Base-by-base conservation (phyloP, 2,888 invertebrate species). In the Ditula angustiorana region DNA sequence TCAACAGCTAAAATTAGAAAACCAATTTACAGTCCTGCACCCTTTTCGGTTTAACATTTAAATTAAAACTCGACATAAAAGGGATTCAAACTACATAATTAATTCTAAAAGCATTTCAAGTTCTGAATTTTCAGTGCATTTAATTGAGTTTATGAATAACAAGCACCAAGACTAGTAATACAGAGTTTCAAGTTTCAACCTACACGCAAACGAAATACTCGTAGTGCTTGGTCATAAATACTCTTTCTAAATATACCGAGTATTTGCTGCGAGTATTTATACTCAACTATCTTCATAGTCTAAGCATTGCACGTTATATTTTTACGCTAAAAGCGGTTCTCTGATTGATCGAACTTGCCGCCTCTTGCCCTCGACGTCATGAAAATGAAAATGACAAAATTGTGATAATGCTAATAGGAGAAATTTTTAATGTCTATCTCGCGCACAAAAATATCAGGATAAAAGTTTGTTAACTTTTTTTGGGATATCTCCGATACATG, bases 121-220 rank as follows among this genome's bases (percentile, higher is more conserved):
- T 19, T 41, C 19, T 19, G 19, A 41, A 41, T 19, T 19, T 41
- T 41, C 41, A 19, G 41, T 41, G 41, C 41, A 41, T 41, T 41
- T 41, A 10, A 19, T 41, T 19, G 19, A 41, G 19, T 41, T 41
- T 41, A 41, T 41, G 41, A 41, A 41, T 41, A 41, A 41, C 41
- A 41, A 41, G 41, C 19, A 19, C 19, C 41, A 19, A 41, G 41
- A 41, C 16, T 2, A 26, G 26, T 26, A 26, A 10, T 19, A 19
- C 19, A 7, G 8, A 19, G 19, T 10, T 13, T 35, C 2, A 3
- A 10, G 41, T 7, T 37, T 19, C 41, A 2, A 3, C 41, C 41
- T 37, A 41, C 19, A 8, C 19, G 41, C 10, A 10, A 19, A 41
- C 41, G 19, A 8, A 19, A n/a, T n/a, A n/a, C n/a, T n/a, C n/a